Evolutionary conservation across 2,888 invertebrate species (phyloP).

Genomic region (Muschampia plurimacula): DNA sequence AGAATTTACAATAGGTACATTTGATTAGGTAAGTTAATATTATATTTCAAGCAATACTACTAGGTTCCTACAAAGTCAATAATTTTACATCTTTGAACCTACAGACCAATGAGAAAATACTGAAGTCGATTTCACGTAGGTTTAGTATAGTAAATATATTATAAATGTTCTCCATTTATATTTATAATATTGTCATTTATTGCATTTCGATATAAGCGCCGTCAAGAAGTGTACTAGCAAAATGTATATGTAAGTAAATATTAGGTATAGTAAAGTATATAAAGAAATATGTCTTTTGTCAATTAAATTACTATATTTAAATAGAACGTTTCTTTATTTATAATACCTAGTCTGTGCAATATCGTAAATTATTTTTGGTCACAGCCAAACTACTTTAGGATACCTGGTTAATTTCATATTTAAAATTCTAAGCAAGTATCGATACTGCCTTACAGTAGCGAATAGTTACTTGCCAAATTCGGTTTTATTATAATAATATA

Average conservation of each 20-base stretch:
- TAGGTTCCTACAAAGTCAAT: too few relatives aligned
- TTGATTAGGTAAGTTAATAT: too few relatives aligned
- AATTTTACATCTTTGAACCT: neutral
- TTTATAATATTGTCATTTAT: neutral
- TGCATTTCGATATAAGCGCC: neutral
- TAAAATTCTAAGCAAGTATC: neutral
- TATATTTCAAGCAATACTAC: too few relatives aligned
- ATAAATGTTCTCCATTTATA: neutral
- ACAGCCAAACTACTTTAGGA: slow-evolving; percentile 20
- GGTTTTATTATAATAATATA: too few relatives aligned
- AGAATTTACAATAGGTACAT: too few relatives aligned
- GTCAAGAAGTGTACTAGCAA: neutral
- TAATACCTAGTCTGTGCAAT: neutral
- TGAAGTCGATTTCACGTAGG: neutral
- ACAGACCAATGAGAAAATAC: neutral
- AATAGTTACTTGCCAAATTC: too few relatives aligned
- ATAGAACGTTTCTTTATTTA: neutral
- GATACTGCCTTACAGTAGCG: too few relatives aligned
- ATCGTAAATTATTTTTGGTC: neutral
- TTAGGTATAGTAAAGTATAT: neutral
- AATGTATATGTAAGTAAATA: neutral
- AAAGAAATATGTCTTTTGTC: neutral
- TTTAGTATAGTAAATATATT: neutral
- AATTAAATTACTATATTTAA: neutral
- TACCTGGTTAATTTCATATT: neutral